Evolutionary conservation across 2,113 vertebrate species (phyloP).

Genomic region (Anguilla japonica): DNA sequence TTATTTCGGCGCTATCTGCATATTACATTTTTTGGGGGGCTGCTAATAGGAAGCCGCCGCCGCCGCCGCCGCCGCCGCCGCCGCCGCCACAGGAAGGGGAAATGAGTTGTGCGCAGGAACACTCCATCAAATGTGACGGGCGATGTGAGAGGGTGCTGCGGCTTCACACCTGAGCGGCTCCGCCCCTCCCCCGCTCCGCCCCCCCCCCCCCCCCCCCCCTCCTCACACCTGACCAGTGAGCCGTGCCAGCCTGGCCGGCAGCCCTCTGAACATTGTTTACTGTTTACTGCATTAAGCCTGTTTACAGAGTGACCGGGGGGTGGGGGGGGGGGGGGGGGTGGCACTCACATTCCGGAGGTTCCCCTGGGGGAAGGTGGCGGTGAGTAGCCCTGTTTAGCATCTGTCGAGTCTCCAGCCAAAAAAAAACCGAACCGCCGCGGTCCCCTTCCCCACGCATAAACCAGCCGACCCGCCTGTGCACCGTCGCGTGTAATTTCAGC

Average conservation of each 20-base stretch:
- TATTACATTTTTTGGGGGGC: conserved; percentile 11
- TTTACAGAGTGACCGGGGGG: conserved; percentile 9
- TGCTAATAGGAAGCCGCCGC: not conserved
- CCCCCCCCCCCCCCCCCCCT: too few species aligned
- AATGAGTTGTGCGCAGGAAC: conserved; percentile 63
- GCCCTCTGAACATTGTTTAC: conserved; percentile 19
- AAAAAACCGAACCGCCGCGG: not conserved
- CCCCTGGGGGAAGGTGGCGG: not conserved
- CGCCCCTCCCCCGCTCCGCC: not conserved
- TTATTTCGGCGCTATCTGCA: conserved; percentile 60
- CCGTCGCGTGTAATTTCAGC: not conserved
- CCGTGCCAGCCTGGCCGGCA: conserved; percentile 28
- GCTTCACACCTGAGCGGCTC: conserved; percentile 58
- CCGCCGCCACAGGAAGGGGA: conserved; percentile 47
- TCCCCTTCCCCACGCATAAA: not conserved
- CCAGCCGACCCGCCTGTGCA: not conserved
- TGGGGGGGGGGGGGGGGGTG: not conserved
- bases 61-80: too few species aligned
- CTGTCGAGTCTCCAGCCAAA: not conserved
- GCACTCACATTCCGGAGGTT: not conserved
- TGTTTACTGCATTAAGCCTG: conserved; percentile 3
- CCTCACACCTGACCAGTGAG: conserved; percentile 39
- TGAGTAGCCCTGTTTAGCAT: not conserved
- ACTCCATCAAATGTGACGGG: conserved; percentile 60
- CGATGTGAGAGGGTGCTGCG: conserved; percentile 21